phyloP scores from a whole-genome alignment of 1,140 invertebrate species.

The Tribolium madens region DNA sequence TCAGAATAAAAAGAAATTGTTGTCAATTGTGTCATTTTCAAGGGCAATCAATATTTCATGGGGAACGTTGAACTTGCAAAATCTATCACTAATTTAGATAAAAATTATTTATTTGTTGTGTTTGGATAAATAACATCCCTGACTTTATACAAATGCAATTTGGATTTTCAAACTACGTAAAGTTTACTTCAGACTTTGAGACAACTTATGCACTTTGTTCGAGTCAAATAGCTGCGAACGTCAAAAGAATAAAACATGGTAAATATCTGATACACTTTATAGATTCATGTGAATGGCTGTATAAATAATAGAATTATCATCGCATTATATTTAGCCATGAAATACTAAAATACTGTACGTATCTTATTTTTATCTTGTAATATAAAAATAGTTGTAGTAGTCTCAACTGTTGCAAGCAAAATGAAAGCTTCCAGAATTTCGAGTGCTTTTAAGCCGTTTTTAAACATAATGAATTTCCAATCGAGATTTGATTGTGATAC shows the following conservation, averaged over 20 bases:
- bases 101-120: too few relatives aligned
- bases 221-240: background rate
- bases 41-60: constrained; percentile 21
- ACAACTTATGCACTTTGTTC: constrained; percentile 17
- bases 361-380: background rate
- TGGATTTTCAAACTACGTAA: background rate
- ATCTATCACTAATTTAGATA: too few relatives aligned
- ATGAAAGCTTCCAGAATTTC: background rate
- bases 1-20: background rate
- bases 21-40: constrained; percentile 24
- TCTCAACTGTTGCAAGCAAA: background rate
- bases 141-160: background rate
- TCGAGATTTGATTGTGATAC: background rate
- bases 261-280: background rate
- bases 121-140: too few relatives aligned
- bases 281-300: background rate
- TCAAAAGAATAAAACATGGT: constrained; percentile 3
- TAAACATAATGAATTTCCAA: background rate
- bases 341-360: background rate
- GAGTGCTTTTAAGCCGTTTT: background rate
- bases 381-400: background rate
- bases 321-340: background rate
- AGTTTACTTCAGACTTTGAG: constrained; percentile 23
- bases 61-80: constrained; percentile 10
- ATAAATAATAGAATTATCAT: background rate